Percentiles rank a stretch among this genome's conserved stretches.
phyloP scores from a whole-genome alignment of 2,797 vertebrate genomes.

The Amblyopsis hoosieri region DNA sequence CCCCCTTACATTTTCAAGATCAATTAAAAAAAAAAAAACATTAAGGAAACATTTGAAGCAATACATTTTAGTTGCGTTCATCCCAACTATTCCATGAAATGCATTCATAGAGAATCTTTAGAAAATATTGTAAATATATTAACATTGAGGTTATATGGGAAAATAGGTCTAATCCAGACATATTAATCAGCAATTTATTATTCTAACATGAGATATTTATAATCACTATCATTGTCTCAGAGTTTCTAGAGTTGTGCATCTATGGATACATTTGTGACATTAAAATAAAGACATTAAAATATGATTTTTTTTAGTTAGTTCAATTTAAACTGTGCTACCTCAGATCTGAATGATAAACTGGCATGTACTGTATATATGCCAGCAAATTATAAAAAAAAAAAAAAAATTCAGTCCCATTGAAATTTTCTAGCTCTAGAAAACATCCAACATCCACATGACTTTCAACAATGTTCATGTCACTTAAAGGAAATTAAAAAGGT shows the following conservation, averaged over 20 bases:
- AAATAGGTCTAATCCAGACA: constrained; percentile 39
- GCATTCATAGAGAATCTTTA: constrained; percentile 40
- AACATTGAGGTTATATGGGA: constrained; percentile 39
- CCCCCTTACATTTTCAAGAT: constrained; percentile 37
- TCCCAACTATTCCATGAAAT: constrained; percentile 39
- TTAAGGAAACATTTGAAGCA: constrained; percentile 44
- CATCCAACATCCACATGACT: constrained; percentile 32
- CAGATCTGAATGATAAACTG: constrained; percentile 50
- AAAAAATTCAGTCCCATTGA: constrained; percentile 37
- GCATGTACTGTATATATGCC: constrained; percentile 31
- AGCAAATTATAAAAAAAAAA: constrained; percentile 31
- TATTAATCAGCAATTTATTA: constrained; percentile 54
- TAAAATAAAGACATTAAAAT: constrained; percentile 63
- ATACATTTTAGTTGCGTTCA: constrained; percentile 27
- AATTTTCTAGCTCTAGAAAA: constrained; percentile 35
- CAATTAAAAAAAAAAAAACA: constrained; percentile 28
- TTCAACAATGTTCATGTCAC: constrained; percentile 46
- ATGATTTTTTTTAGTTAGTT: constrained; percentile 62
- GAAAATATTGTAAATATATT: constrained; percentile 55
- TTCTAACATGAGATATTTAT: constrained; percentile 54
- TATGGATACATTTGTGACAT: constrained; percentile 67
- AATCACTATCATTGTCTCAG: constrained; percentile 55
- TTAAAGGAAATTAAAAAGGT: constrained; percentile 34
- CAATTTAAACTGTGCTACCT: constrained; percentile 62
- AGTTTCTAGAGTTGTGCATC: constrained; percentile 67